Percentiles rank a stretch among this genome's conserved stretches.
phyloP scores from a whole-genome alignment of 2,888 invertebrate species.

The Cartodere bifasciata region DNA sequence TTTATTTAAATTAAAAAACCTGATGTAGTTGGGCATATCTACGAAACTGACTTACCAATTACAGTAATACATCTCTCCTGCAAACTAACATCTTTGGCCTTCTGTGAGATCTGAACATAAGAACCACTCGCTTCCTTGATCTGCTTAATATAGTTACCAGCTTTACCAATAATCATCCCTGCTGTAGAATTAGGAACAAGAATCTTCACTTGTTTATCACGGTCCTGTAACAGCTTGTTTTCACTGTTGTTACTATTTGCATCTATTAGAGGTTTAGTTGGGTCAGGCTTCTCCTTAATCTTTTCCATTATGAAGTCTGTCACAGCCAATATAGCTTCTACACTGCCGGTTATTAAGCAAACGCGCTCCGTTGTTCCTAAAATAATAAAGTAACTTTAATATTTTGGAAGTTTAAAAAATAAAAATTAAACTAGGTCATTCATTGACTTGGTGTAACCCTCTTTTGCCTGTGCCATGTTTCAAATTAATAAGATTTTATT shows the following conservation, averaged over 20 bases:
- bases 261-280: constrained; percentile 69
- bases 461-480: no score
- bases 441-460: no score
- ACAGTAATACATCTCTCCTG: constrained; percentile 93
- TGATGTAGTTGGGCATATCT: no score
- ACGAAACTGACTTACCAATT: constrained; percentile 64
- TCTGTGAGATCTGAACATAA: constrained; percentile 93
- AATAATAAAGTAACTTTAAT: no score
- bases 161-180: constrained; percentile 96
- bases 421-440: not conserved
- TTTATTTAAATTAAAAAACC: no score
- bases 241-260: constrained; percentile 63
- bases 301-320: constrained; percentile 92
- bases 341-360: constrained; percentile 82
- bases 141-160: constrained; percentile 91
- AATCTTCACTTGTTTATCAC: constrained; percentile 92
- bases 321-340: constrained; percentile 83
- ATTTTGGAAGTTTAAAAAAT: not conserved
- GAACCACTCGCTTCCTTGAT: constrained; percentile 90
- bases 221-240: constrained; percentile 71
- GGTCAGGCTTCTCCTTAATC: constrained; percentile 89
- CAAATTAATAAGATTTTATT: no score
- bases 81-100: constrained; percentile 84
- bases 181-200: constrained; percentile 93
- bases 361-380: constrained; percentile 87